A percentile compares a stretch with the other conserved stretches of the same genome.
Conservation (phyloP, 2,888 invertebrate genomes). For the Diloba caeruleocephala region DNA sequence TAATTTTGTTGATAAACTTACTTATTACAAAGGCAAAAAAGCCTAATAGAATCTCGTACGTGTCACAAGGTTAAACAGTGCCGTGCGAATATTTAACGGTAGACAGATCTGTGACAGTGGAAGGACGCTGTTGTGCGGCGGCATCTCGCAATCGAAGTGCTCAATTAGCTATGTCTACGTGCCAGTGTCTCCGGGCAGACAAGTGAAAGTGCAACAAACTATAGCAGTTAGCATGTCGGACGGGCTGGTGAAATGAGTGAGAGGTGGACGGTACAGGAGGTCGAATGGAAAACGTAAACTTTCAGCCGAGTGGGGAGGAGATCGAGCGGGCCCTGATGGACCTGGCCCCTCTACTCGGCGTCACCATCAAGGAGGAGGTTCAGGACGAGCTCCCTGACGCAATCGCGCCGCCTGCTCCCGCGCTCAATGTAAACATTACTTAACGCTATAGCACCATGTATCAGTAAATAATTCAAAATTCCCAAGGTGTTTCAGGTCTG, state of each 20-base stretch:
- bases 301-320: constrained; percentile 80
- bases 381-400: constrained; percentile 75
- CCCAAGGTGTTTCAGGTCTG: not conserved
- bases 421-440: constrained; percentile 67
- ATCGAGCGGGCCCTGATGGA: constrained; percentile 86
- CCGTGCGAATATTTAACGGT: constrained; percentile 12
- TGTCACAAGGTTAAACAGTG: constrained; percentile 3
- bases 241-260: constrained; percentile 60
- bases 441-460: constrained; percentile 18
- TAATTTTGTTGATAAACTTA: constrained; percentile 64
- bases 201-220: constrained; percentile 77
- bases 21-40: constrained; percentile 21
- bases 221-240: constrained; percentile 68
- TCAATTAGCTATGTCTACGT: constrained; percentile 81
- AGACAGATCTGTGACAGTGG: constrained; percentile 33
- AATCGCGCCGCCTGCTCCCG: constrained; percentile 51
- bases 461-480: constrained; percentile 33
- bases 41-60: not conserved
- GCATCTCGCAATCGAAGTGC: constrained; percentile 69
- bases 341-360: constrained; percentile 83
- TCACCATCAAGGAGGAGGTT: constrained; percentile 84
- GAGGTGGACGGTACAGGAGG: constrained; percentile 53
- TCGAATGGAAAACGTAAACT: constrained; percentile 80
- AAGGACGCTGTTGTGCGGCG: constrained; percentile 61
- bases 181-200: constrained; percentile 68